Evolutionary conservation across 2,888 invertebrate genomes (phyloP).

Genomic region (Hydriomena furcata): DNA sequence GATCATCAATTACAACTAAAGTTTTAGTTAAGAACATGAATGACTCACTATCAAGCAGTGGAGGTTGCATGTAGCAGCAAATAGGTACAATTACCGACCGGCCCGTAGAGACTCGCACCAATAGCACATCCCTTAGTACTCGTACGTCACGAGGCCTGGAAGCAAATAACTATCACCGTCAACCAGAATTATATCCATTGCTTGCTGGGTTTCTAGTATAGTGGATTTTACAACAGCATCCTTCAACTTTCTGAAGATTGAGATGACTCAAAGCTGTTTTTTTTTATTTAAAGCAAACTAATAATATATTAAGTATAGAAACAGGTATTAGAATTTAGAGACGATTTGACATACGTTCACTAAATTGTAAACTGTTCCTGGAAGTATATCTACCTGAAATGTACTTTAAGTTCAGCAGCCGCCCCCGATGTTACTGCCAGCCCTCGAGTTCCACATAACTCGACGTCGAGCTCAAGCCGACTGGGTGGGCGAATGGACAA

Average conservation of each 20-base stretch:
- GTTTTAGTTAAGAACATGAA: neutral
- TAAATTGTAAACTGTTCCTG: too few species aligned
- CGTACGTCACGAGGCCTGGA: conserved; percentile 50
- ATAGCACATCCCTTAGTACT: conserved; percentile 46
- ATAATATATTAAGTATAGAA: too few species aligned
- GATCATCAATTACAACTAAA: too few species aligned
- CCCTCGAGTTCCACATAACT: conserved; percentile 49
- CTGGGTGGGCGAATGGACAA: conserved; percentile 59
- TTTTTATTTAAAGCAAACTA: too few species aligned
- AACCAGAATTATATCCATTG: too few species aligned
- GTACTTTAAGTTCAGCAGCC: conserved; percentile 49
- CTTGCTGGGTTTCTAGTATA: too few species aligned
- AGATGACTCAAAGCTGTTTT: too few species aligned
- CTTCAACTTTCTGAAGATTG: too few species aligned
- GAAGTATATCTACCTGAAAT: conserved; percentile 41
- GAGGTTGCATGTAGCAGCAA: conserved; percentile 63
- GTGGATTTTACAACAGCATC: too few species aligned
- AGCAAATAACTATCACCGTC: too few species aligned
- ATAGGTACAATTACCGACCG: conserved; percentile 48
- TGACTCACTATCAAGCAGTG: conserved; percentile 52
- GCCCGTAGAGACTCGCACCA: conserved; percentile 48
- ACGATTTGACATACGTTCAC: too few species aligned
- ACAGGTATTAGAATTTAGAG: too few species aligned
- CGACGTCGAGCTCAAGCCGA: conserved; percentile 50
- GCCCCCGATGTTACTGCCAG: conserved; percentile 61